These are phyloP conservation scores for Oreotrochilus melanogaster DNA, from an alignment of 2,113 vertebrate species.

Conservation along the genomic window DNA sequence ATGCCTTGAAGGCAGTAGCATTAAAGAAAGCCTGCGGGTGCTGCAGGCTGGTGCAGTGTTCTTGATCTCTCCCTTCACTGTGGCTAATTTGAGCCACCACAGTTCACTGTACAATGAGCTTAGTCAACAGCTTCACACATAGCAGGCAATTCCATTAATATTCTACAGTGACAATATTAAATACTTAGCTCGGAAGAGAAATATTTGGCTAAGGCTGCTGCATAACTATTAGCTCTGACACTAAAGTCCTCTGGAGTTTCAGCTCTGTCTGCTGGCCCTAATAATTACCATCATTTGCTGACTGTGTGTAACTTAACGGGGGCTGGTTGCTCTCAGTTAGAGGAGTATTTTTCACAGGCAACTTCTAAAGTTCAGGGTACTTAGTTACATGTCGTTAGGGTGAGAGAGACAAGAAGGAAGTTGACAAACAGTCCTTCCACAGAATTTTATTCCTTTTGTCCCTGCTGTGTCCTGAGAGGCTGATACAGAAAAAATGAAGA, in stretches of 20 bases:
- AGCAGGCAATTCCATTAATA: constrained; percentile 62
- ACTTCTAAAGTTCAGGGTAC: constrained; percentile 55
- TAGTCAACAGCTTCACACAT: constrained; percentile 64
- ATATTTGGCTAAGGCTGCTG: constrained; percentile 72
- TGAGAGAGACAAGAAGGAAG: constrained; percentile 36
- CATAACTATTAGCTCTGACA: constrained; percentile 72
- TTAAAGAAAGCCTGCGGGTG: background rate
- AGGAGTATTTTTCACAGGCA: constrained; percentile 40
- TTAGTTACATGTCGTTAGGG: constrained; percentile 22
- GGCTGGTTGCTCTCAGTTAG: constrained; percentile 40
- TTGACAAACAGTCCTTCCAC: constrained; percentile 39
- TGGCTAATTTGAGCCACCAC: constrained; percentile 45
- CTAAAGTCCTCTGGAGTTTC: constrained; percentile 65
- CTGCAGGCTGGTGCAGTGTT: constrained; percentile 1
- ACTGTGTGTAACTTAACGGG: constrained; percentile 52
- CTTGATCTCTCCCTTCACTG: background rate
- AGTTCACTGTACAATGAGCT: constrained; percentile 60
- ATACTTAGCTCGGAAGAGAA: constrained; percentile 54
- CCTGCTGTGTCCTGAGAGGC: constrained; percentile 17
- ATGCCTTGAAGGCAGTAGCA: background rate
- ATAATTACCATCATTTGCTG: constrained; percentile 72
- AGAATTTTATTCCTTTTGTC: constrained; percentile 34
- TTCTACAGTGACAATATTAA: constrained; percentile 57
- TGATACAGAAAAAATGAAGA: background rate
- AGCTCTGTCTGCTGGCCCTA: constrained; percentile 63